Evolutionary conservation across 2,797 vertebrate species (phyloP).

Genomic region (Channallabes apus): DNA sequence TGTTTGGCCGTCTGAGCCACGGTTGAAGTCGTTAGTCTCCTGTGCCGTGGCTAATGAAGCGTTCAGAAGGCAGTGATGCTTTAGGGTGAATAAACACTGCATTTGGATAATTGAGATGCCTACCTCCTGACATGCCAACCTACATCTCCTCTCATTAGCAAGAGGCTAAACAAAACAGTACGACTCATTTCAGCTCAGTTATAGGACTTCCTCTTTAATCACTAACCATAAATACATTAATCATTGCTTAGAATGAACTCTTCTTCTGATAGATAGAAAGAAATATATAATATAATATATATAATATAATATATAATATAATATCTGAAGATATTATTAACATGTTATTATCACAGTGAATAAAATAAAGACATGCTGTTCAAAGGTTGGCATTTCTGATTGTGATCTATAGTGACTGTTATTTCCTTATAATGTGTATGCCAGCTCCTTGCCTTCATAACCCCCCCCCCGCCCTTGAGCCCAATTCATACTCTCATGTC

Average conservation of each 20-base stretch:
- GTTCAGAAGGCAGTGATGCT: slow-evolving; percentile 43
- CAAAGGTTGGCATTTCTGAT: background rate
- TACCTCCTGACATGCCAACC: slow-evolving; percentile 15
- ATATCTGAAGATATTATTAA: background rate
- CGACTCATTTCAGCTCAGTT: background rate
- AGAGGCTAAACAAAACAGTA: background rate
- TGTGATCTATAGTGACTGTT: background rate
- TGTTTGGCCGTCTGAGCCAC: slow-evolving; percentile 32
- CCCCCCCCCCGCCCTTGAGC: background rate
- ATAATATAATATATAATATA: too few species aligned
- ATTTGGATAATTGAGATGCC: slow-evolving; percentile 38
- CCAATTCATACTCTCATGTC: background rate
- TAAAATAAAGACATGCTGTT: background rate
- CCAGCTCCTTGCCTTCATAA: background rate
- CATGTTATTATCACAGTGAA: background rate
- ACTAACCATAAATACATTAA: background rate
- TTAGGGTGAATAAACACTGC: slow-evolving; percentile 34
- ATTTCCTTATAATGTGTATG: background rate
- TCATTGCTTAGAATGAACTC: background rate
- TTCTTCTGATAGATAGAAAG: too few species aligned
- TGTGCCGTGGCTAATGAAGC: slow-evolving; percentile 41
- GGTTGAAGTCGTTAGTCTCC: slow-evolving; percentile 1
- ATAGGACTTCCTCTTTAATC: background rate
- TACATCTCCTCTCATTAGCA: background rate
- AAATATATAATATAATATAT: too few species aligned